Evolutionary conservation across 2,113 vertebrate species (phyloP), one percentile per base, ranked within the genome.

Genomic region (Malurus cyaneus): DNA sequence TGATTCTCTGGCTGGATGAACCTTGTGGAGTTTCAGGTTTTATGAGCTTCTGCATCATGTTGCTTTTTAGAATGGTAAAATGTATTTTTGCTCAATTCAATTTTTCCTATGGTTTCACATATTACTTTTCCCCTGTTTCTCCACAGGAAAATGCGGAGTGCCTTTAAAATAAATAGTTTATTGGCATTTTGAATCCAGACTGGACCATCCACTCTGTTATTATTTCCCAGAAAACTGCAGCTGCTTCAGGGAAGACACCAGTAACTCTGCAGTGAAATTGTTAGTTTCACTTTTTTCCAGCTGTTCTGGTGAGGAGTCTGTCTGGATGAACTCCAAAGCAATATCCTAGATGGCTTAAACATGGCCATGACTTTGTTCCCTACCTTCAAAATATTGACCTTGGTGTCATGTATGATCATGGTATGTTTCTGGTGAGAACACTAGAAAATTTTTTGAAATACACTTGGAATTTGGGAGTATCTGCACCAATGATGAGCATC

Each of bases 21-120:
- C n/a, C 17, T n/a, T 47, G 17, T 70, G 42, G 50, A 86, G 18
- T 71, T 95, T 72, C n/a, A 85, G 65, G 50, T 80, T 94, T 93
- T 80, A 67, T 85, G 62, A 92, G 39, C 13, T 26, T 77, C 73
- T 87, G 16, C 9, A 85, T 65, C 12, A 50, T 0, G 3, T 39
- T 42, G 39, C 54, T 42, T 77, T 91, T 84, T 36, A 57, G 52
- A 92, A 49, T 15, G 7, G n/a, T 53, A 87, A 81, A 84, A 85
- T 34, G 1, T 39, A 52, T 82, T 80, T 85, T 46, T 89, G 4
- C 12, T 59, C 46, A 56, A 46, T 8, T 72, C 9, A 65, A 1
- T 56, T 66, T 89, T 89, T 71, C n/a, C 32, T 70, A 0, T 12
- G 3, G 20, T 70, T 85, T 92, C 3, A 1, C 17, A 29, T 52